These are phyloP conservation scores for Trachemys scripta DNA, from an alignment of 2,113 vertebrate species.

Conservation along the genomic window DNA sequence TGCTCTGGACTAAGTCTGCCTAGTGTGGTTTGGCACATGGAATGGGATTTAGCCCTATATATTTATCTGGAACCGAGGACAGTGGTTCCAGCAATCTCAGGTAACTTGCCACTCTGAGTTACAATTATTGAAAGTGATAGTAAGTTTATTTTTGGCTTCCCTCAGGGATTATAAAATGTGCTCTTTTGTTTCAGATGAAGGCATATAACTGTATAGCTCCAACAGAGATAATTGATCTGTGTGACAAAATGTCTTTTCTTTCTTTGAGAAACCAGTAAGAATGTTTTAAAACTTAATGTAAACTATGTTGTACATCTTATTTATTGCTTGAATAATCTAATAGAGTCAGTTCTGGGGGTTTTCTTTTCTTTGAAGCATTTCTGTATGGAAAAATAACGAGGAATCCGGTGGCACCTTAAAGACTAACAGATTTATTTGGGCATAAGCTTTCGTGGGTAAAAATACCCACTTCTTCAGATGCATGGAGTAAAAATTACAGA, in stretches of 20 bases:
- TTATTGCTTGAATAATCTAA: neutral
- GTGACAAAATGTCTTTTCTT: neutral
- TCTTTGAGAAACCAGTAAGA: neutral
- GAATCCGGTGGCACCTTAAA: too few relatives aligned
- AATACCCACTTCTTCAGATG: too few relatives aligned
- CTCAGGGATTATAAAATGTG: neutral
- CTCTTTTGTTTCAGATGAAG: neutral
- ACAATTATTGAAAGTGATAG: neutral
- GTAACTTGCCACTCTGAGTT: neutral
- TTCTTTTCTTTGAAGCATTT: neutral
- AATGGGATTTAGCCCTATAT: neutral
- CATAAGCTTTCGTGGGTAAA: too few relatives aligned
- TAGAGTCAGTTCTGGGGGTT: neutral
- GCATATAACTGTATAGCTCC: neutral
- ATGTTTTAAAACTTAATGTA: neutral
- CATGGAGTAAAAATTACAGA: too few relatives aligned
- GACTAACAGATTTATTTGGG: too few relatives aligned
- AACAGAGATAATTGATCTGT: neutral
- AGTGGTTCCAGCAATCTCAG: neutral
- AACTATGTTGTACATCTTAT: neutral
- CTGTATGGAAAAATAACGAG: neutral
- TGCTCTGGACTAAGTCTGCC: neutral
- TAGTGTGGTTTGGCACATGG: neutral
- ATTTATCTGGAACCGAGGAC: neutral
- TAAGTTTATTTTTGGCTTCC: conserved; percentile 15